Base-by-base conservation (phyloP, 1,140 invertebrate genomes). In the Euura lappo region DNA sequence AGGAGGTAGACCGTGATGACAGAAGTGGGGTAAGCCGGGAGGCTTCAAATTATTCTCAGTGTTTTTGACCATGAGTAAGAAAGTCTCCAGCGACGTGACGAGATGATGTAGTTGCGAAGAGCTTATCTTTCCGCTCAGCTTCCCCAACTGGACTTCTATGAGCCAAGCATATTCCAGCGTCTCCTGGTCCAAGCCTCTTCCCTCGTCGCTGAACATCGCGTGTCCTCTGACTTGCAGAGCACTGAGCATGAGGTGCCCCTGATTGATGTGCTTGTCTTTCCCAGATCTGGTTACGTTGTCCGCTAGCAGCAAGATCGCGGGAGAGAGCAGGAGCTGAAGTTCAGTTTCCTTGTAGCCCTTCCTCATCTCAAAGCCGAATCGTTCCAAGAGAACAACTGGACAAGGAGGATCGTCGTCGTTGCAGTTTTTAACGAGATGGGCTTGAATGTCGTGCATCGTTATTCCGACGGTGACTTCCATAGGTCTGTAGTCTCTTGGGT, bases 151-250 rank as follows among this genome's bases (percentile, higher is more conserved):
- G 3, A 95, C 89, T 84, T 96, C 95, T 75, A 96, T 91, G 72
- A 95, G 86, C 98, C 98, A 99, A 0, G 94, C 96, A 86, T 99
- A 99, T 84, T 99, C 98, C 5, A 99, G 84, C 0, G 97, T 99
- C 82, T 99, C 98, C 84, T 97, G 93, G 81, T 98, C 96, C 42
- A 98, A 87, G 45, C 92, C 92, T 68, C 98, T 87, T 65, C 96
- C 97, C 73, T 96, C 92, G 78, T 96, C 94, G 75, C 97, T 99
- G 84, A 99, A 99, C 93, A 99, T 97, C 2, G 97, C 98, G 87
- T 99, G 97, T 2, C 98, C 98, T 77, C 97, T 89, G 64, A 97
- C 91, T 89, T 98, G 96, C 45, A 98, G 90, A 0, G 95, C 96
- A 28, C 96, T 97, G 1, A 98, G 88, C 88, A 96, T 93, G 69